Evolutionary conservation across 2,888 invertebrate species (phyloP).

Genomic region (Pogonocherus hispidulus): DNA sequence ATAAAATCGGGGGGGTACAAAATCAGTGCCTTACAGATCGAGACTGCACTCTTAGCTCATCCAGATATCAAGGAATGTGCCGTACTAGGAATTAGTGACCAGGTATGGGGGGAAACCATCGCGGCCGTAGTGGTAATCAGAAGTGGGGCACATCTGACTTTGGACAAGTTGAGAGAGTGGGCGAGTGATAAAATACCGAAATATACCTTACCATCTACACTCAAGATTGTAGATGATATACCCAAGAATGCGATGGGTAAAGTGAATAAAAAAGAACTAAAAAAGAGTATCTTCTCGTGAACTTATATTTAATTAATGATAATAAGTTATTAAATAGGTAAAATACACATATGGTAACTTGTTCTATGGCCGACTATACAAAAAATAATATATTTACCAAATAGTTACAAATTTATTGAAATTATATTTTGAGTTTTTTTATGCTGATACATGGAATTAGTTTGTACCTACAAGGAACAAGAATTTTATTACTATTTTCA

Average conservation of each 20-base stretch:
- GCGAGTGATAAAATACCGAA: constrained; percentile 73
- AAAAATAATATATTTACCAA: too few species aligned
- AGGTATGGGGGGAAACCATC: constrained; percentile 86
- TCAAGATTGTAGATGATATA: constrained; percentile 76
- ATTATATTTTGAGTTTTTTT: too few species aligned
- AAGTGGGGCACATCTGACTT: constrained; percentile 29
- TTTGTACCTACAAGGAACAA: too few species aligned
- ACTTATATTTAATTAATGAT: background rate
- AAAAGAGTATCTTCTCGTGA: constrained; percentile 45
- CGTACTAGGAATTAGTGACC: constrained; percentile 79
- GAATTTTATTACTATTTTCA: too few species aligned
- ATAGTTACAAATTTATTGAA: too few species aligned
- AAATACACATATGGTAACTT: too few species aligned
- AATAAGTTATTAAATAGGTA: too few species aligned
- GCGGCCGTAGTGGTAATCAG: constrained; percentile 66
- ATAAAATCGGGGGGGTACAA: constrained; percentile 91
- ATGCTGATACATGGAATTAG: too few species aligned
- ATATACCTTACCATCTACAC: constrained; percentile 79
- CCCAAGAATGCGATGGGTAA: constrained; percentile 92
- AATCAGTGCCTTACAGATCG: constrained; percentile 87
- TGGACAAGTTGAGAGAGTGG: constrained; percentile 40
- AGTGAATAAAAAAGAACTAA: constrained; percentile 78
- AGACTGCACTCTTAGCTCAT: constrained; percentile 83
- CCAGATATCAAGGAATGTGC: constrained; percentile 82
- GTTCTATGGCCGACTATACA: too few species aligned